A percentile compares a stretch with the other conserved stretches of the same genome.
Evolutionary conservation across 1,140 invertebrate genomes (phyloP).

Genomic region (Dendrolimus punctatus): DNA sequence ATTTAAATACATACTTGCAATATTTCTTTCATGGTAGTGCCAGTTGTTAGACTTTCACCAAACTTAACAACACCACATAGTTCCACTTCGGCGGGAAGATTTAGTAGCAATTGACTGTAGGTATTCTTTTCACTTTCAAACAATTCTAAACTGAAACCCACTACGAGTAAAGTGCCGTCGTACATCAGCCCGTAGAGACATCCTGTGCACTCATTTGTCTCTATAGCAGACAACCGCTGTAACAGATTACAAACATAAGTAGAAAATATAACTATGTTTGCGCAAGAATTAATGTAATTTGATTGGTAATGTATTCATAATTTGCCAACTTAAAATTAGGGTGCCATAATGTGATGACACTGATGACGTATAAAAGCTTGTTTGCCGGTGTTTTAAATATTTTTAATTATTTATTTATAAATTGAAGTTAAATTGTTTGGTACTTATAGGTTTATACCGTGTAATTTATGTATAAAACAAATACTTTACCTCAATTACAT

Average conservation of each 20-base stretch:
- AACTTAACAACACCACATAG: conserved; percentile 81
- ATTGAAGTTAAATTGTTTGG: too few species aligned
- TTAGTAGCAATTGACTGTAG: conserved; percentile 74
- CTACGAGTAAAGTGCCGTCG: conserved; percentile 77
- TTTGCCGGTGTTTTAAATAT: too few species aligned
- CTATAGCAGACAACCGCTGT: conserved; percentile 56
- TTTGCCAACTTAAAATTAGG: conserved; percentile 5
- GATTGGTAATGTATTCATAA: too few species aligned
- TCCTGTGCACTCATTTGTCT: conserved; percentile 74
- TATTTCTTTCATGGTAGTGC: conserved; percentile 74
- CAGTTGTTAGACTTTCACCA: conserved; percentile 69
- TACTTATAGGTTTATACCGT: neutral
- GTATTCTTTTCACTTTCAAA: conserved; percentile 71
- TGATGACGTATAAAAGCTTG: too few species aligned
- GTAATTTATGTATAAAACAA: conserved; percentile 15
- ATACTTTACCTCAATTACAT: conserved; percentile 69
- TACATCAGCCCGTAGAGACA: conserved; percentile 83
- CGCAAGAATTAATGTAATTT: too few species aligned
- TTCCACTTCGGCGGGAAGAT: conserved; percentile 82
- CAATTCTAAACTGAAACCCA: conserved; percentile 77
- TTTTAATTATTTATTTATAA: too few species aligned
- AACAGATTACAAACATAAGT: conserved; percentile 8
- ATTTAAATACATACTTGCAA: conserved; percentile 68
- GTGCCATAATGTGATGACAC: conserved; percentile 24
- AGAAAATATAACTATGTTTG: too few species aligned